Evolutionary conservation across 2,113 vertebrate genomes (phyloP).

Genomic region (Aptenodytes forsteri): DNA sequence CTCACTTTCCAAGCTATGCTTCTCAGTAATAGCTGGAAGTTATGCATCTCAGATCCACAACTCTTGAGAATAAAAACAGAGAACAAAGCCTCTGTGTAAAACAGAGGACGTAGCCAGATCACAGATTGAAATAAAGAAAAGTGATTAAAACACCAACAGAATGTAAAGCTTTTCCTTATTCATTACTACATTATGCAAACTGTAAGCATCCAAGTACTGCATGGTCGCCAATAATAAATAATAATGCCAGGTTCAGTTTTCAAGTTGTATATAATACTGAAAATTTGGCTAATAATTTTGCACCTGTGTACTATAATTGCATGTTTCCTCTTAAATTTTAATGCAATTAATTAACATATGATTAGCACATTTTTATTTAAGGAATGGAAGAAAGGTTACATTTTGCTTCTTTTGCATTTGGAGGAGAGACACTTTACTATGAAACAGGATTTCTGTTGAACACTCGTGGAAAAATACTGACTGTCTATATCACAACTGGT

Average conservation of each 20-base stretch:
- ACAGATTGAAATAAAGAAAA: not conserved
- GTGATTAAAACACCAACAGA: not conserved
- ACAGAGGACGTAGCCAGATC: not conserved
- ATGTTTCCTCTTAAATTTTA: constrained; percentile 24
- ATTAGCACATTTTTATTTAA: not conserved
- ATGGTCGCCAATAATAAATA: not conserved
- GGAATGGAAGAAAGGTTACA: not conserved
- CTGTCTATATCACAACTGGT: not conserved
- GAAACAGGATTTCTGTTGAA: not conserved
- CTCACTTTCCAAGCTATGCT: not conserved
- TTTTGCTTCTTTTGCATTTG: not conserved
- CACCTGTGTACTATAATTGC: not conserved
- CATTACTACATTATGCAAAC: not conserved
- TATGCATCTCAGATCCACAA: not conserved
- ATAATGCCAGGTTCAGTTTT: not conserved
- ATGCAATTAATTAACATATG: constrained; percentile 2
- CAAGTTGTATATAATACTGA: not conserved
- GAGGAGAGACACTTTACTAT: not conserved
- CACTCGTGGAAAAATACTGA: not conserved
- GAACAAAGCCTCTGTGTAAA: not conserved
- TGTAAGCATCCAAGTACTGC: not conserved
- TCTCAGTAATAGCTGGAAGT: not conserved
- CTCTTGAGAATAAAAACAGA: not conserved
- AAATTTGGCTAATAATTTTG: not conserved
- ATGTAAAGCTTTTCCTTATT: not conserved